Percentiles rank a stretch among this genome's conserved stretches.
These are phyloP conservation scores for Todus mexicanus DNA, from an alignment of 2,797 vertebrate genomes.

Conservation along the genomic window DNA sequence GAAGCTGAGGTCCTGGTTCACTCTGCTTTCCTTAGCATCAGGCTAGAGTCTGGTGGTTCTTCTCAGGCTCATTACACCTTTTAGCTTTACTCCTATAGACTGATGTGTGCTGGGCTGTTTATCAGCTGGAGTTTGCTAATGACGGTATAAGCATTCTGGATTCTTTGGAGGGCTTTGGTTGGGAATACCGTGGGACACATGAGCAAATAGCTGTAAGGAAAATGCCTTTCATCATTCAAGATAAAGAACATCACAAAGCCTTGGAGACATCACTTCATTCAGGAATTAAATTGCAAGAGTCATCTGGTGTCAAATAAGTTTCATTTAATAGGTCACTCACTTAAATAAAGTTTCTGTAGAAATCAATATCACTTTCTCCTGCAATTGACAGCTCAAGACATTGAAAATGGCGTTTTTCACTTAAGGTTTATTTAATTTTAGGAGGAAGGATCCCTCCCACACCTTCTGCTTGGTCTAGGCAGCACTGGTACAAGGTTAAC, in stretches of 20 bases:
- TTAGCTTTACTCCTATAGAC: background rate
- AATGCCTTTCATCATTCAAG: slow-evolving; percentile 23
- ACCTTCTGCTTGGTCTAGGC: background rate
- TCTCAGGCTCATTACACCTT: background rate
- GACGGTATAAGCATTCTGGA: background rate
- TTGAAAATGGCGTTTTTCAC: slow-evolving; percentile 54
- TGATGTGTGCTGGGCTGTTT: background rate
- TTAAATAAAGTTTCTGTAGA: slow-evolving; percentile 62
- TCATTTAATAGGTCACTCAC: slow-evolving; percentile 61
- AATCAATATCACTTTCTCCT: slow-evolving; percentile 68
- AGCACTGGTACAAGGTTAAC: background rate
- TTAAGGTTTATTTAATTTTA: slow-evolving; percentile 43
- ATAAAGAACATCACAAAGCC: slow-evolving; percentile 35
- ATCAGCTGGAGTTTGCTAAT: background rate
- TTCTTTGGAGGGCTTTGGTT: background rate
- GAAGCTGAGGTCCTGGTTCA: background rate
- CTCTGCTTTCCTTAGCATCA: background rate
- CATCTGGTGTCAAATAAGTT: slow-evolving; percentile 57
- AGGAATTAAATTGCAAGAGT: slow-evolving; percentile 58
- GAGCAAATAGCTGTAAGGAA: slow-evolving; percentile 13
- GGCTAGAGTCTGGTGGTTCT: background rate
- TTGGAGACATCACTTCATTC: slow-evolving; percentile 41
- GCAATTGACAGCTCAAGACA: slow-evolving; percentile 57
- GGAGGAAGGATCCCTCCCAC: background rate
- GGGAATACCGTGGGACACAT: background rate